Evolutionary conservation across 2,888 invertebrate genomes (phyloP), one percentile per base, ranked within the genome.

Genomic region (Apamea sordens): DNA sequence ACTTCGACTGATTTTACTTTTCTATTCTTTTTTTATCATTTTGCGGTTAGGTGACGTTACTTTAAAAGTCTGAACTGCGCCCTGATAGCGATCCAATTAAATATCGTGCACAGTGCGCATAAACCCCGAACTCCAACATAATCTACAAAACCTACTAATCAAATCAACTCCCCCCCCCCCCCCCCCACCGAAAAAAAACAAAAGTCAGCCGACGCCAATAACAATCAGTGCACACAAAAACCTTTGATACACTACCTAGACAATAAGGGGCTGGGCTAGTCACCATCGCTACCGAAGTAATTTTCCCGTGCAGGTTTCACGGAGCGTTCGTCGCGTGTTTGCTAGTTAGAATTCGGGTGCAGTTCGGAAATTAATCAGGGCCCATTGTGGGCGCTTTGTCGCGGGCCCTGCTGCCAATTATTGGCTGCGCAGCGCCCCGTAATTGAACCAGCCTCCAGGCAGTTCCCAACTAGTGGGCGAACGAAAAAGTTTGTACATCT

Each of bases 301-400:
- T 95, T 95, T 94, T 90, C 92, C 90, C 93, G 91, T 91, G 89
- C 92, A 91, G 92, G 92, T 93, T 93, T 92, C 93, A 92, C 91
- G 90, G 91, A 91, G 92, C 87, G 86, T 77, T 90, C 93, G 93
- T 92, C 93, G 93, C 95, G 93, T 95, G 95, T 96, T 96, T 95
- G 95, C 94, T 95, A 95, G 95, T 96, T 96, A 95, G 95, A 94
- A 96, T 96, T 96, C 96, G 96, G 96, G 93, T 93, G 95, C 94
- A 96, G 96, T 96, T 96, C 95, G 95, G 94, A 96, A 96, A 96
- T 96, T 96, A 96, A 96, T 96, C 96, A 96, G 95, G 90, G 93
- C 92, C 95, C 94, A 96, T 96, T 96, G 96, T 96, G 96, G 96
- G 93, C 94, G 95, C 96, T 96, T 96, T 96, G 96, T 96, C 95